These are phyloP conservation scores for Thecophora atra DNA, from an alignment of 2,888 invertebrate genomes.

Conservation along the genomic window DNA sequence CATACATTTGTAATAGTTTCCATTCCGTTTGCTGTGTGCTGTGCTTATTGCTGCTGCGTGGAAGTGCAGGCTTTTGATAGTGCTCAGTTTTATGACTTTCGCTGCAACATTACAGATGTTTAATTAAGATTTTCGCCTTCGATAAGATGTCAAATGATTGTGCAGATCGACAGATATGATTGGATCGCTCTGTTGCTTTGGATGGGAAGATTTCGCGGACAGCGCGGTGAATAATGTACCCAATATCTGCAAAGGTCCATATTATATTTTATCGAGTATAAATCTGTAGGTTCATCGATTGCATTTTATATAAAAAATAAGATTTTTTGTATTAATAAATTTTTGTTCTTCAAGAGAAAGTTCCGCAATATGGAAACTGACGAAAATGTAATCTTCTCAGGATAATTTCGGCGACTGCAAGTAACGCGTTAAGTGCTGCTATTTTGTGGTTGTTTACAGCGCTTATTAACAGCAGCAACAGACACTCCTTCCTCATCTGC, in stretches of 20 bases:
- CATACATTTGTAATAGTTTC: background rate
- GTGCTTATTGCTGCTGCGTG: background rate
- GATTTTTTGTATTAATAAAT: background rate
- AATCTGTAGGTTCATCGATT: too few species aligned
- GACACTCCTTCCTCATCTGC: background rate
- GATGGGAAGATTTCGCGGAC: background rate
- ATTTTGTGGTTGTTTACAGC: background rate
- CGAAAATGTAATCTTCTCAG: background rate
- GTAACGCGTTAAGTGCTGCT: background rate
- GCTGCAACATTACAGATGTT: slow-evolving; percentile 7
- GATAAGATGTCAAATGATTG: slow-evolving; percentile 23
- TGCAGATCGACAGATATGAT: background rate
- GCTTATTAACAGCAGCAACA: background rate
- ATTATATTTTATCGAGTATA: too few species aligned
- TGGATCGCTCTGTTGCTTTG: background rate
- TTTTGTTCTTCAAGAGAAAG: background rate
- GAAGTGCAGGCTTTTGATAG: too few species aligned
- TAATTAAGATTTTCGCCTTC: slow-evolving; percentile 22
- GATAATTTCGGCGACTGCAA: background rate
- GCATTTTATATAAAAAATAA: background rate
- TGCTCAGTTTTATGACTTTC: background rate
- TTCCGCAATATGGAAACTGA: background rate
- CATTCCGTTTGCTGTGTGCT: background rate
- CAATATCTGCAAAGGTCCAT: too few species aligned
- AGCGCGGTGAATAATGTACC: background rate